These are phyloP conservation scores for Poeciliopsis paucimaculata DNA, from an alignment of 2,797 vertebrate genomes.

Conservation along the genomic window DNA sequence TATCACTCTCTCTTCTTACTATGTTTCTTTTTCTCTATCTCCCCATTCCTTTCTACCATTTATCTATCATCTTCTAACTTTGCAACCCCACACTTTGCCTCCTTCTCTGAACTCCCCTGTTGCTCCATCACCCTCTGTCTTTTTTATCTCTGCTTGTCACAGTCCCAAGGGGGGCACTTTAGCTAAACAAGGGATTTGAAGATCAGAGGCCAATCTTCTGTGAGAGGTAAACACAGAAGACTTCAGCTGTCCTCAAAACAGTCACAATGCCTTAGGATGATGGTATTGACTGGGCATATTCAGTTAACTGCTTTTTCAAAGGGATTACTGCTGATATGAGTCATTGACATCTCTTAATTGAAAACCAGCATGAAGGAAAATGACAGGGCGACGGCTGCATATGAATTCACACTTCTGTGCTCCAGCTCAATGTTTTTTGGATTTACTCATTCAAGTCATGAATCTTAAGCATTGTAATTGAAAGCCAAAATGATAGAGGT, in stretches of 20 bases:
- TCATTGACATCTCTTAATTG: slow-evolving; percentile 66
- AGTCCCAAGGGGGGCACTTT: slow-evolving; percentile 75
- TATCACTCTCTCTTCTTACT: slow-evolving; percentile 21
- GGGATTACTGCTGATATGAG: slow-evolving; percentile 59
- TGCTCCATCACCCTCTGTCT: slow-evolving; percentile 38
- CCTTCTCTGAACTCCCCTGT: slow-evolving; percentile 27
- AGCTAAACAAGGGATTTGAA: slow-evolving; percentile 74
- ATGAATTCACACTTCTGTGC: slow-evolving; percentile 41
- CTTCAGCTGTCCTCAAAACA: slow-evolving; percentile 46
- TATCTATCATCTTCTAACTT: slow-evolving; percentile 43
- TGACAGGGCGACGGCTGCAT: slow-evolving; percentile 24
- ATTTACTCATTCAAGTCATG: slow-evolving; percentile 43
- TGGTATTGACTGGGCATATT: slow-evolving; percentile 42
- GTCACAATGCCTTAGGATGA: slow-evolving; percentile 20
- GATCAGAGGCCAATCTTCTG: slow-evolving; percentile 69
- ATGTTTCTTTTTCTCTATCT: slow-evolving; percentile 27
- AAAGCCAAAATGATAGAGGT: slow-evolving; percentile 38
- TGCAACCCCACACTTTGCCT: slow-evolving; percentile 17
- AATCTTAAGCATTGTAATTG: slow-evolving; percentile 36
- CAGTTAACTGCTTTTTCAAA: slow-evolving; percentile 43
- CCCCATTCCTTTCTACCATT: slow-evolving; percentile 30
- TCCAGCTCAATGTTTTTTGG: slow-evolving; percentile 27
- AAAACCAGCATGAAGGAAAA: slow-evolving; percentile 63
- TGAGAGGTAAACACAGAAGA: slow-evolving; percentile 67
- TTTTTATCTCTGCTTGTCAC: slow-evolving; percentile 45